Evolutionary conservation across 2,797 vertebrate genomes (phyloP).

Genomic region (Artibeus lituratus): DNA sequence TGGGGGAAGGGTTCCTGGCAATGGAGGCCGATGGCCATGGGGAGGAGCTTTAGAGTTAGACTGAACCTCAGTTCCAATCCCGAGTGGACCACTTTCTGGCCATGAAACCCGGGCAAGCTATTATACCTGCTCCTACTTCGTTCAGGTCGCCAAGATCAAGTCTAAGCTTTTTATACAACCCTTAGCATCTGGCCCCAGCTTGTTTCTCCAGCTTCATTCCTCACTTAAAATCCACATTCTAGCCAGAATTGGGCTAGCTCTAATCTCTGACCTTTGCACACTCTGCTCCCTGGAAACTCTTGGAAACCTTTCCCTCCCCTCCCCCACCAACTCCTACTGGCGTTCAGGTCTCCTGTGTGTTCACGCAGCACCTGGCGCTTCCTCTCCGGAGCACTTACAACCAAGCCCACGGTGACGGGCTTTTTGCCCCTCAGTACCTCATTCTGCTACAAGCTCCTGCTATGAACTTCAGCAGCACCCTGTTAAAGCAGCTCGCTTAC

Average conservation of each 20-base stretch:
- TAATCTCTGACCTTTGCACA: not conserved
- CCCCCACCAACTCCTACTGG: not conserved
- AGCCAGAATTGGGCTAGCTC: not conserved
- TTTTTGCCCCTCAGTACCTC: not conserved
- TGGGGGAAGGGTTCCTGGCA: not conserved
- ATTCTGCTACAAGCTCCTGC: not conserved
- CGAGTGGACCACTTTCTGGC: not conserved
- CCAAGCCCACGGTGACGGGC: not conserved
- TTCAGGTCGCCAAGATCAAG: not conserved
- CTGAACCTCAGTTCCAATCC: not conserved
- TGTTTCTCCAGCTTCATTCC: not conserved
- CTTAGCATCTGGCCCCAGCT: not conserved
- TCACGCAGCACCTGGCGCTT: not conserved
- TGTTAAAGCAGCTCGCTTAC: too few species aligned
- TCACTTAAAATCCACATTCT: not conserved
- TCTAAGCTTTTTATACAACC: not conserved
- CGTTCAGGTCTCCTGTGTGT: not conserved
- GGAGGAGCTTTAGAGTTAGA: not conserved
- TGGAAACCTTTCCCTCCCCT: not conserved
- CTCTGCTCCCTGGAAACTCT: not conserved
- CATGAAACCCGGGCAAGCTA: not conserved
- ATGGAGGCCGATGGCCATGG: rapidly evolving
- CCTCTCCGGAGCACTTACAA: not conserved
- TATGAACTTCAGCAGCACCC: too few species aligned
- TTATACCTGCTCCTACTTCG: not conserved